phyloP scores from a whole-genome alignment of 2,113 vertebrate genomes.

The Ophthalmolycus amberensis region DNA sequence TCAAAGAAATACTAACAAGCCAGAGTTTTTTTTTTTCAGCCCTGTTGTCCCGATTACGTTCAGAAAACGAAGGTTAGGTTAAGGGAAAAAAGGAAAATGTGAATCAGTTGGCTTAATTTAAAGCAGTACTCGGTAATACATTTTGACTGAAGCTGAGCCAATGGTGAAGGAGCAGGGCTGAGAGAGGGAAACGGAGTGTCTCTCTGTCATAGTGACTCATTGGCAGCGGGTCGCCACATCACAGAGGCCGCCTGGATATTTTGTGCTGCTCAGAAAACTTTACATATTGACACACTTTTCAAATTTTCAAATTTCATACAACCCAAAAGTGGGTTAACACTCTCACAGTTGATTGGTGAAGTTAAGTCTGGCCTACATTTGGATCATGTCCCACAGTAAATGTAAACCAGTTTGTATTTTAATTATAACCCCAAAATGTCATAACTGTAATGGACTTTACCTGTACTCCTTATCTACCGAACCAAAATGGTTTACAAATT shows the following conservation, averaged over 20 bases:
- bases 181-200: background rate
- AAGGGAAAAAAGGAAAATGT: no score
- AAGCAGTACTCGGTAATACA: background rate
- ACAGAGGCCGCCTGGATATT: background rate
- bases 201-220: background rate
- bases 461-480: background rate
- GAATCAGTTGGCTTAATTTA: background rate
- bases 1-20: no score
- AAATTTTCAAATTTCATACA: background rate
- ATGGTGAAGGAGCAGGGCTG: background rate
- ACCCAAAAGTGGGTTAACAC: background rate
- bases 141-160: background rate
- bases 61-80: no score
- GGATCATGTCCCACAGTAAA: background rate
- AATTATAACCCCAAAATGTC: background rate
- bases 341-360: background rate
- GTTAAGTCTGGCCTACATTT: conserved; percentile 12
- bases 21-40: no score
- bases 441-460: background rate
- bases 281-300: conserved; percentile 7
- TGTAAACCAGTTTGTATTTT: background rate
- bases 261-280: background rate
- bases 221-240: background rate
- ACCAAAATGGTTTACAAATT: background rate
- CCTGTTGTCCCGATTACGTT: no score